These are phyloP conservation scores for Eupristina koningsbergeri DNA, from an alignment of 1,140 invertebrate genomes.

Conservation along the genomic window DNA sequence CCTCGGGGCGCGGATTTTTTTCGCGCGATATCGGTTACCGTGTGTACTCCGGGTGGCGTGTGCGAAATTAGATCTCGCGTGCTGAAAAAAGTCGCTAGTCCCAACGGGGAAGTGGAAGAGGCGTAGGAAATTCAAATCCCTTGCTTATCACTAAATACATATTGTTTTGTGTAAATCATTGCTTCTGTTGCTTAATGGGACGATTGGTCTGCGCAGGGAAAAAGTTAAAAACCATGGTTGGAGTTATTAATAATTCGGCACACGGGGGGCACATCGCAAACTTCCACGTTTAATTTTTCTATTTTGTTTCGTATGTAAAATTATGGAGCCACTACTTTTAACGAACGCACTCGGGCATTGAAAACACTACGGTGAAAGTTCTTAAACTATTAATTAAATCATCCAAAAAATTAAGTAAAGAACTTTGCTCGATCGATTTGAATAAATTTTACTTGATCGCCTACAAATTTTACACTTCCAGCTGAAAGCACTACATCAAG, in stretches of 20 bases:
- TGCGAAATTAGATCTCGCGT: constrained; percentile 43
- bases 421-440: background rate
- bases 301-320: too few relatives aligned
- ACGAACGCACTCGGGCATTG: too few relatives aligned
- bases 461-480: background rate
- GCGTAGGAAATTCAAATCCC: background rate
- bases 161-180: constrained; percentile 5
- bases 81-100: constrained; percentile 17
- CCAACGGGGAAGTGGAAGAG: background rate
- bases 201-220: background rate
- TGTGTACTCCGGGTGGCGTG: constrained; percentile 25
- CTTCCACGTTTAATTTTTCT: too few relatives aligned
- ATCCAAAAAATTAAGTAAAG: too few relatives aligned
- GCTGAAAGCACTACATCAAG: background rate
- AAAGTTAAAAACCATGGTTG: too few relatives aligned
- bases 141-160: constrained; percentile 26
- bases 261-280: too few relatives aligned
- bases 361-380: too few relatives aligned
- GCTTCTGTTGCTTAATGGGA: background rate
- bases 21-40: constrained; percentile 44
- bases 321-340: too few relatives aligned
- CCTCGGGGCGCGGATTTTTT: background rate
- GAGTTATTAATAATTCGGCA: too few relatives aligned
- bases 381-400: too few relatives aligned
- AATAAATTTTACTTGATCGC: background rate